Conservation (phyloP, 2,888 invertebrate genomes). For the Prosopocoilus inquinatus region DNA sequence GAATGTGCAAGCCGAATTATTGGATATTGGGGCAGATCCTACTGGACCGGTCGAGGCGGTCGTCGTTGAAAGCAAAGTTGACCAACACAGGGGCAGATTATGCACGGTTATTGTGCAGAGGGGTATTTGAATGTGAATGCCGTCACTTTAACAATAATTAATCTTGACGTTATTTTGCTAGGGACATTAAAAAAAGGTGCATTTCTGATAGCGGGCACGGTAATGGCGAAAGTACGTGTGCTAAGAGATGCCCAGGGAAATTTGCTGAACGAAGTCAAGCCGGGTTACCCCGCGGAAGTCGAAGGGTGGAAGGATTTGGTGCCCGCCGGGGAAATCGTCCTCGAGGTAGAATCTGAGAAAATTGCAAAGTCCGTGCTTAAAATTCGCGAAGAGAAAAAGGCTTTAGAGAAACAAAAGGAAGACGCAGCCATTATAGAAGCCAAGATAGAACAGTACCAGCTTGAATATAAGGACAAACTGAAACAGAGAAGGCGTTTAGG, state of each 20-base stretch:
- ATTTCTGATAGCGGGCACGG: conserved; percentile 76
- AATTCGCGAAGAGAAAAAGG: conserved; percentile 58
- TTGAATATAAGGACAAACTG: conserved; percentile 63
- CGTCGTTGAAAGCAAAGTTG: conserved; percentile 81
- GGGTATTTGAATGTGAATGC: conserved; percentile 36
- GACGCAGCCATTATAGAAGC: conserved; percentile 63
- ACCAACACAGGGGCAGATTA: conserved; percentile 71
- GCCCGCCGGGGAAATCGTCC: conserved; percentile 80
- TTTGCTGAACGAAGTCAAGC: conserved; percentile 65
- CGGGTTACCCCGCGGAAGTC: conserved; percentile 80
- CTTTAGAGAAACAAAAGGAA: conserved; percentile 61
- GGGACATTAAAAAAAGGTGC: conserved; percentile 80
- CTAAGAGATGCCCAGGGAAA: conserved; percentile 77
- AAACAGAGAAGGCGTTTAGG: conserved; percentile 63
- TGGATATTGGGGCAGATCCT: conserved; percentile 83
- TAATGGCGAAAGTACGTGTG: conserved; percentile 80
- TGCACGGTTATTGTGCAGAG: conserved; percentile 82
- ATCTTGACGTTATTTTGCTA: conserved; percentile 15
- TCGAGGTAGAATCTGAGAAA: conserved; percentile 66
- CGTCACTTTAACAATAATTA: background rate
- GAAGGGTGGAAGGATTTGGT: conserved; percentile 92
- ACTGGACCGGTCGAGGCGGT: conserved; percentile 84
- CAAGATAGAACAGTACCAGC: conserved; percentile 65
- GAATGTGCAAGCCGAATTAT: conserved; percentile 77
- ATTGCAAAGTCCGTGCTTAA: conserved; percentile 41